Percentiles rank a stretch among this genome's conserved stretches.
Evolutionary conservation across 2,888 invertebrate genomes (phyloP).

Genomic region (Gandaritis pyraliata): DNA sequence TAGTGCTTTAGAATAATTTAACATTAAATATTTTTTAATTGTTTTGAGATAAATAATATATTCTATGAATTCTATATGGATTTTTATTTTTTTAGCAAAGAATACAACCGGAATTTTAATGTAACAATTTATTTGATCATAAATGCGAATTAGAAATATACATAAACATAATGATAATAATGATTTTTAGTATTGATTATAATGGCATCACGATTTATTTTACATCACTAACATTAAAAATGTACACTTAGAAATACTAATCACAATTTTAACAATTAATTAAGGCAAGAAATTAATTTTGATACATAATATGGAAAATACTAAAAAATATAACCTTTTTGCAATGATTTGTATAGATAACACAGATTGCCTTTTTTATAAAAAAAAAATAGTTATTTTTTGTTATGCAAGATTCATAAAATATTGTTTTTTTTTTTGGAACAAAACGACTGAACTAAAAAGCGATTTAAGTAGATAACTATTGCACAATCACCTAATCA

Average conservation of each 20-base stretch:
- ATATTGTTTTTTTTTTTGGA: background rate
- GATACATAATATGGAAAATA: constrained; percentile 33
- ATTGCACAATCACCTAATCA: constrained; percentile 5
- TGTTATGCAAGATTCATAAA: constrained; percentile 25
- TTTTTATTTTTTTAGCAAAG: constrained; percentile 12
- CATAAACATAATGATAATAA: constrained; percentile 60
- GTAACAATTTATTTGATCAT: constrained; percentile 75
- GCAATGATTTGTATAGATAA: background rate
- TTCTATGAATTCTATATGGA: constrained; percentile 29
- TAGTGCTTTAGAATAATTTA: constrained; percentile 1
- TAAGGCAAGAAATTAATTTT: constrained; percentile 68
- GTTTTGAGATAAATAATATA: constrained; percentile 20
- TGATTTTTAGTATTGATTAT: constrained; percentile 58
- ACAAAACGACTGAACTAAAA: background rate
- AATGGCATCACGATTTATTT: constrained; percentile 76
- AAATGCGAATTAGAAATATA: constrained; percentile 80
- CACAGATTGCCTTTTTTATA: constrained; percentile 7
- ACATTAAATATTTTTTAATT: background rate
- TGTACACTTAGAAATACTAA: constrained; percentile 69
- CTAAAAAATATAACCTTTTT: constrained; percentile 2
- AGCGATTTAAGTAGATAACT: background rate
- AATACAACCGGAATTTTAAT: constrained; percentile 36
- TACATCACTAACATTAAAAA: constrained; percentile 64
- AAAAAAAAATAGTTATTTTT: constrained; percentile 18
- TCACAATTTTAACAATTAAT: constrained; percentile 56